A percentile compares a stretch with the other conserved stretches of the same genome.
These are phyloP conservation scores for Eurytoma californica DNA, from an alignment of 2,888 invertebrate genomes.

Conservation along the genomic window DNA sequence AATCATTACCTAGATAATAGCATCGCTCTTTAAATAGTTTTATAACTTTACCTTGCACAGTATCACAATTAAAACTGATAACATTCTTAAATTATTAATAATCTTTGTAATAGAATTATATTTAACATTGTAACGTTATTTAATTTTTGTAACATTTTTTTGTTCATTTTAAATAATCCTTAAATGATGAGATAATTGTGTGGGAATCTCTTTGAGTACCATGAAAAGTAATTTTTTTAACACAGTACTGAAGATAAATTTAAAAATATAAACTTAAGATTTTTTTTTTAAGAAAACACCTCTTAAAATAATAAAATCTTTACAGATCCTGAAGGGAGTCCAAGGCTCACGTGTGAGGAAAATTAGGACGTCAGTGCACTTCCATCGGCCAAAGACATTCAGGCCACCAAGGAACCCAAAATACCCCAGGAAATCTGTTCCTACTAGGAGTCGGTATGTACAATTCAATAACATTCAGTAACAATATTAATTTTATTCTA, in stretches of 20 bases:
- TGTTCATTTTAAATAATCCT: background rate
- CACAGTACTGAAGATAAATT: conserved; percentile 46
- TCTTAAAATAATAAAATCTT: conserved; percentile 54
- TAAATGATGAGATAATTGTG: conserved; percentile 74
- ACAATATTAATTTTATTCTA: conserved; percentile 25
- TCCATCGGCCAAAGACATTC: conserved; percentile 95
- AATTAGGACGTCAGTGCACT: conserved; percentile 96
- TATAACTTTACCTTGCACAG: no score
- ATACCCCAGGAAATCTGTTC: conserved; percentile 96
- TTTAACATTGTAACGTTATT: background rate
- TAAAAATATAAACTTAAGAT: background rate
- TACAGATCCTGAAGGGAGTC: conserved; percentile 91
- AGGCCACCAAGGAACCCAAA: conserved; percentile 93
- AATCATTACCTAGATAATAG: background rate
- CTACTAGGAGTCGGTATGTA: conserved; percentile 89
- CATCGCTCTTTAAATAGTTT: background rate
- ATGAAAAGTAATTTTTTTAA: conserved; percentile 53
- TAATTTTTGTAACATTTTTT: background rate
- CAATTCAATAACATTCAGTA: background rate
- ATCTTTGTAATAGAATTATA: background rate
- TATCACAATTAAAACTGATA: no score
- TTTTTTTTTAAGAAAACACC: background rate
- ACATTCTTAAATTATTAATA: background rate
- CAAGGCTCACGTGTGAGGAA: conserved; percentile 92
- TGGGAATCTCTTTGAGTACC: conserved; percentile 79